phyloP scores from a whole-genome alignment of 1,140 invertebrate species.

The Ceratoteleas bidentatus region DNA sequence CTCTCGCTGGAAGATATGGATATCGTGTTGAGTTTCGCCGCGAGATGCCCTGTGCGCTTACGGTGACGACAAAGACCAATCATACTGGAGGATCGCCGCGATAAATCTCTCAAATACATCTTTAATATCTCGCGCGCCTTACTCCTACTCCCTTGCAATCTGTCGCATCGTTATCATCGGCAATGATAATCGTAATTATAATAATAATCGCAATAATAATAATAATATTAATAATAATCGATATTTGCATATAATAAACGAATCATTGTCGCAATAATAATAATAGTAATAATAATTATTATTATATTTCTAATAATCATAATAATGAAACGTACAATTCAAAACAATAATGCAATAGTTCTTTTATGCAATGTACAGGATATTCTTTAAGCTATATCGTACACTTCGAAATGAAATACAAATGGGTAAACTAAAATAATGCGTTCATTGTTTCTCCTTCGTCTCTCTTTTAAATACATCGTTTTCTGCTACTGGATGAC shows the following conservation, averaged over 20 bases:
- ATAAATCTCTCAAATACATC: conserved; percentile 78
- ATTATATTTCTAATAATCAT: too few species aligned
- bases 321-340: conserved; percentile 77
- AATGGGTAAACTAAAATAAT: conserved; percentile 79
- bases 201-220: too few species aligned
- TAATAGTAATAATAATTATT: conserved; percentile 76
- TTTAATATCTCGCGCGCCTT: conserved; percentile 79
- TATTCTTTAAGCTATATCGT: conserved; percentile 81
- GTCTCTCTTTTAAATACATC: conserved; percentile 75
- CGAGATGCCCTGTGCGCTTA: conserved; percentile 60
- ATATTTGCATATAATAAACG: too few species aligned
- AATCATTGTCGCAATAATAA: too few species aligned
- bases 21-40: conserved; percentile 57
- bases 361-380: conserved; percentile 80
- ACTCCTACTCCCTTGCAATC: conserved; percentile 78
- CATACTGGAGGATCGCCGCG: conserved; percentile 57
- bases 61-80: conserved; percentile 71
- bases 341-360: conserved; percentile 78
- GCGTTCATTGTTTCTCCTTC: conserved; percentile 65
- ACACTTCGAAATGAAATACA: conserved; percentile 80
- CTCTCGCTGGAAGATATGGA: conserved; percentile 68
- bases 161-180: conserved; percentile 72
- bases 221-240: too few species aligned
- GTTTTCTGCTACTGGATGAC: conserved; percentile 80
- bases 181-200: conserved; percentile 8